These are phyloP conservation scores for Malurus melanocephalus DNA, from an alignment of 2,113 vertebrate genomes.

Conservation along the genomic window DNA sequence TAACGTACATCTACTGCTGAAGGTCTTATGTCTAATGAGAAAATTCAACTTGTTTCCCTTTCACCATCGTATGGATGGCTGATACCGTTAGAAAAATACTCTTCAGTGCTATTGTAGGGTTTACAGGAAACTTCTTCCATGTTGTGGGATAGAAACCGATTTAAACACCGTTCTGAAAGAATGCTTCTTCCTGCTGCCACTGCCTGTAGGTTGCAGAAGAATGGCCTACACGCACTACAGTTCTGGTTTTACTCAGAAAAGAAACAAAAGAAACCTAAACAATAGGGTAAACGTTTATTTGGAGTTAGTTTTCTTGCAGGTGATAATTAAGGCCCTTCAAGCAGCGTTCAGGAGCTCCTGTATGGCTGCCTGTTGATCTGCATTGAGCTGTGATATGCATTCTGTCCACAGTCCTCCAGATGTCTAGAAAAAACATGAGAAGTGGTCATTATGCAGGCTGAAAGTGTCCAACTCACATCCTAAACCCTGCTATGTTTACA, in stretches of 20 bases:
- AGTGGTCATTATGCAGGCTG: not conserved
- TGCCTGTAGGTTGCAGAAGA: conserved; percentile 66
- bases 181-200: conserved; percentile 55
- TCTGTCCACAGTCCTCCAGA: conserved; percentile 93
- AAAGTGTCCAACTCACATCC: not conserved
- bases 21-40: conserved; percentile 67
- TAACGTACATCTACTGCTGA: conserved; percentile 62
- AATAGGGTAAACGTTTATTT: conserved; percentile 83
- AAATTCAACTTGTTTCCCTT: conserved; percentile 67
- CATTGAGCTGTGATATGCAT: conserved; percentile 90
- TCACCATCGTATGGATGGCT: conserved; percentile 58
- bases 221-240: conserved; percentile 74
- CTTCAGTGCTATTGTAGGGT: conserved; percentile 73
- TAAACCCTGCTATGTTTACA: not conserved
- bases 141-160: conserved; percentile 47
- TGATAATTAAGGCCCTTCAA: conserved; percentile 79
- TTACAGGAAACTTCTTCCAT: conserved; percentile 56
- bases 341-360: conserved; percentile 93
- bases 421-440: conserved; percentile 70
- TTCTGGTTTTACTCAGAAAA: conserved; percentile 77
- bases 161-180: conserved; percentile 50
- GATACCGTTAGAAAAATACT: conserved; percentile 79
- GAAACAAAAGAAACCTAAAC: conserved; percentile 84
- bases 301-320: conserved; percentile 77
- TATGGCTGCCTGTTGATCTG: conserved; percentile 93